Conservation (phyloP, 2,888 invertebrate genomes). For the Drosophila nr. medialis region DNA sequence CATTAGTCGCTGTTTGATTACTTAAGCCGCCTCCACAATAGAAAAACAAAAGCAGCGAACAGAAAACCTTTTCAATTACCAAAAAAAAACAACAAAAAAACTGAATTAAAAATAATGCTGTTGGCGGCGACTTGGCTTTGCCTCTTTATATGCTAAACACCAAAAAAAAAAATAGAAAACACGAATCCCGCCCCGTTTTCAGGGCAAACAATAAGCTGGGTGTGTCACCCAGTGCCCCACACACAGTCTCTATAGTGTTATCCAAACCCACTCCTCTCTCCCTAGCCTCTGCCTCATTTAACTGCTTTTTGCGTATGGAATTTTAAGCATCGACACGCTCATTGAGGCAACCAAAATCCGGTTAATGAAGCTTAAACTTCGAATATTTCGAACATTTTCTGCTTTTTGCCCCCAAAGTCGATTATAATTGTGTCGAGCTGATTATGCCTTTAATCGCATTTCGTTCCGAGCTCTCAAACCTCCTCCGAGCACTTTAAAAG, state of each 20-base stretch:
- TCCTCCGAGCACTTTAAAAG: neutral
- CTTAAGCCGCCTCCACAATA: slow-evolving; percentile 66
- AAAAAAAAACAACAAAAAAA: slow-evolving; percentile 17
- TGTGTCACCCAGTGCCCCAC: slow-evolving; percentile 32
- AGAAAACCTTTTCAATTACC: slow-evolving; percentile 71
- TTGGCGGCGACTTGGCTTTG: slow-evolving; percentile 57
- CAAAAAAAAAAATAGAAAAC: slow-evolving; percentile 24
- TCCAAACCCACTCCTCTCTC: neutral
- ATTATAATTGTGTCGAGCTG: neutral
- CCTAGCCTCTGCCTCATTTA: neutral
- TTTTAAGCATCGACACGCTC: slow-evolving; percentile 33
- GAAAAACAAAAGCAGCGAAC: slow-evolving; percentile 28
- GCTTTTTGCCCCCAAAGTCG: neutral
- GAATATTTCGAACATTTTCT: neutral
- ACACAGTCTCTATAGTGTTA: neutral
- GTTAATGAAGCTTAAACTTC: neutral
- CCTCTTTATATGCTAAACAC: slow-evolving; percentile 67
- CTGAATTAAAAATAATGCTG: slow-evolving; percentile 2
- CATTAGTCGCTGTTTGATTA: slow-evolving; percentile 65
- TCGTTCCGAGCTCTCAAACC: neutral
- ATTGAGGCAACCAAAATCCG: slow-evolving; percentile 9
- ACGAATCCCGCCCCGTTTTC: slow-evolving; percentile 7
- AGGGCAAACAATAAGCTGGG: slow-evolving; percentile 39
- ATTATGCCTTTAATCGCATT: neutral
- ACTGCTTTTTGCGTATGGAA: slow-evolving; percentile 8